phyloP scores from a whole-genome alignment of 2,113 vertebrate genomes.

The Egretta garzetta region DNA sequence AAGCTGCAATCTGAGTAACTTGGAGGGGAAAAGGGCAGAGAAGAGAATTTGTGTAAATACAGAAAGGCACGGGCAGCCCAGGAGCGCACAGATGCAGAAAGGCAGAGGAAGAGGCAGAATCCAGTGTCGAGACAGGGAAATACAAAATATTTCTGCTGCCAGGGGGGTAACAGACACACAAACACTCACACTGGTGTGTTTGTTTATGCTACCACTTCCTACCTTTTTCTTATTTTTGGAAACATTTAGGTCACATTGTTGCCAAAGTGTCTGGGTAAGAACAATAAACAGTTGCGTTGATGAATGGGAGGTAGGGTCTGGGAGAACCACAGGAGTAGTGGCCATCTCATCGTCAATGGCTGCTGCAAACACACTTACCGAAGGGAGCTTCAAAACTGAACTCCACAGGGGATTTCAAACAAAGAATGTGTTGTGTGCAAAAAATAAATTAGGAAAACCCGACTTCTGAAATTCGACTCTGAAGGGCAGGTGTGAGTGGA shows the following conservation, averaged over 20 bases:
- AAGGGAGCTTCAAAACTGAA: neutral
- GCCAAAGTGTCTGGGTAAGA: neutral
- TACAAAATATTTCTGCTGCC: neutral
- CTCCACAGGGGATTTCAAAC: neutral
- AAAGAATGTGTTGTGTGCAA: neutral
- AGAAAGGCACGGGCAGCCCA: neutral
- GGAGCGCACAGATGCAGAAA: neutral
- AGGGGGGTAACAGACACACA: neutral
- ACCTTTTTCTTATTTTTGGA: neutral
- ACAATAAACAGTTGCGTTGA: neutral
- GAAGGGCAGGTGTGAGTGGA: neutral
- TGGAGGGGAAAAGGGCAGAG: neutral
- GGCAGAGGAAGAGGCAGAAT: neutral
- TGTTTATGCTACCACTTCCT: neutral
- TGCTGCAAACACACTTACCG: neutral
- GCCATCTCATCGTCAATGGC: neutral
- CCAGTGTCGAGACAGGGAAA: fast-evolving
- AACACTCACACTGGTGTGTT: neutral
- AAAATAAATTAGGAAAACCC: neutral
- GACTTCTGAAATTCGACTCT: neutral
- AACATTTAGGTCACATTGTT: neutral
- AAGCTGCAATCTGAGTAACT: neutral
- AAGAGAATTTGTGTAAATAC: neutral
- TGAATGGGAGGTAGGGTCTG: neutral
- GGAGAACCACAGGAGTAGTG: neutral